Conservation (phyloP, 1,140 invertebrate genomes). For the Oedothorax gibbosus region DNA sequence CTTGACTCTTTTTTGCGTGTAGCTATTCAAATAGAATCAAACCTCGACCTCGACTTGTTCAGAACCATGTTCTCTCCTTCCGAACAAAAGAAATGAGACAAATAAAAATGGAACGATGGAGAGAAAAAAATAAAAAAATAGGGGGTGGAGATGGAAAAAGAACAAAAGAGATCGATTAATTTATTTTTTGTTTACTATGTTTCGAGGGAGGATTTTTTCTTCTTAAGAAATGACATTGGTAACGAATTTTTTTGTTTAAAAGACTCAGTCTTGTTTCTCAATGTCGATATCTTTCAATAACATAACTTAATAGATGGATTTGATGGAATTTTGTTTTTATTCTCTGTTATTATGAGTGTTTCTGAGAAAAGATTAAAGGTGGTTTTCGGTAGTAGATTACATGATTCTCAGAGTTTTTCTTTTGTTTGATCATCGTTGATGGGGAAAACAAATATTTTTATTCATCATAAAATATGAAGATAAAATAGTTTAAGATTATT, state of each 20-base stretch:
- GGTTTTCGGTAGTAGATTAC: no score
- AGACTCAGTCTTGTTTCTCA: constrained; percentile 31
- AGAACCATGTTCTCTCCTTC: constrained; percentile 49
- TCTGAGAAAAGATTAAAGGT: no score
- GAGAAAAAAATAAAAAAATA: not conserved
- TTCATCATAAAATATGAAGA: no score
- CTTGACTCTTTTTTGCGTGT: no score
- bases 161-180: constrained; percentile 18
- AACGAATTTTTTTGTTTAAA: constrained; percentile 44
- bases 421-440: no score
- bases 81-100: constrained; percentile 44
- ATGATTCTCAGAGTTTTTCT: no score
- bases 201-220: not conserved
- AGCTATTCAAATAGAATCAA: constrained; percentile 43
- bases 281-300: constrained; percentile 49
- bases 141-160: not conserved
- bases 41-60: constrained; percentile 46
- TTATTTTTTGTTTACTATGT: constrained; percentile 54
- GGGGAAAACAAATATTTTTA: no score
- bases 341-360: no score
- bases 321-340: no score
- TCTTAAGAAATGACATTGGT: not conserved
- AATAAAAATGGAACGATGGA: constrained; percentile 31
- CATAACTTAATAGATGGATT: not conserved
- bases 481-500: no score